A percentile compares a stretch with the other conserved stretches of the same genome.
phyloP scores from a whole-genome alignment of 2,113 vertebrate species.

The Cervus canadensis region DNA sequence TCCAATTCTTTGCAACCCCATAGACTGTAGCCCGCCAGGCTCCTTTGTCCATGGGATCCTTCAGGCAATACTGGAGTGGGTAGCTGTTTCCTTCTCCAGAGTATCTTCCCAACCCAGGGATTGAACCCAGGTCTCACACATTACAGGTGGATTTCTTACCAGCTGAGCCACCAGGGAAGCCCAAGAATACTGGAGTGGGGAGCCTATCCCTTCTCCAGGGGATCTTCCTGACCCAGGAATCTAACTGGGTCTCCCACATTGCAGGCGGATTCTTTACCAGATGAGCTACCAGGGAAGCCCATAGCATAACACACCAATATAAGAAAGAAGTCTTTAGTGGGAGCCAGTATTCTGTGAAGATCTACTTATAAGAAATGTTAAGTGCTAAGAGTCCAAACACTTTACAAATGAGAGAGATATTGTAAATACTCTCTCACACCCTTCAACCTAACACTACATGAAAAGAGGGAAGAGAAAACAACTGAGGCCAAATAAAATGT shows the following conservation, averaged over 20 bases:
- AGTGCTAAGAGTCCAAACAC: neutral
- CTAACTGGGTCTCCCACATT: neutral
- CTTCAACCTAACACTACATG: neutral
- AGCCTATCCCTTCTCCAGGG: neutral
- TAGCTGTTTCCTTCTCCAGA: neutral
- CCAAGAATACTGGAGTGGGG: neutral
- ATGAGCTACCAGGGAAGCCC: neutral
- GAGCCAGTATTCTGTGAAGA: neutral
- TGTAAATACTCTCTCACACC: neutral
- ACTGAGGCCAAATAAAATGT: neutral
- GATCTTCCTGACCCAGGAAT: neutral
- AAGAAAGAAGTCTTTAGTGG: neutral
- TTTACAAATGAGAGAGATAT: neutral
- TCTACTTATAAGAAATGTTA: neutral
- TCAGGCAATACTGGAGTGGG: neutral
- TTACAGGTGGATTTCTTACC: neutral
- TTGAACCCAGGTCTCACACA: neutral
- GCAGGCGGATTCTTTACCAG: neutral
- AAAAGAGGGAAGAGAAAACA: conserved; percentile 31
- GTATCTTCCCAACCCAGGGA: neutral
- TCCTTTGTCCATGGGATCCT: neutral
- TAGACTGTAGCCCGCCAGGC: neutral
- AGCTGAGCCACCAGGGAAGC: neutral
- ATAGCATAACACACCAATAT: neutral
- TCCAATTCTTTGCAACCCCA: neutral